A percentile compares a stretch with the other conserved stretches of the same genome.
phyloP scores from a whole-genome alignment of 2,888 invertebrate genomes.

The Drosophila longiperda region DNA sequence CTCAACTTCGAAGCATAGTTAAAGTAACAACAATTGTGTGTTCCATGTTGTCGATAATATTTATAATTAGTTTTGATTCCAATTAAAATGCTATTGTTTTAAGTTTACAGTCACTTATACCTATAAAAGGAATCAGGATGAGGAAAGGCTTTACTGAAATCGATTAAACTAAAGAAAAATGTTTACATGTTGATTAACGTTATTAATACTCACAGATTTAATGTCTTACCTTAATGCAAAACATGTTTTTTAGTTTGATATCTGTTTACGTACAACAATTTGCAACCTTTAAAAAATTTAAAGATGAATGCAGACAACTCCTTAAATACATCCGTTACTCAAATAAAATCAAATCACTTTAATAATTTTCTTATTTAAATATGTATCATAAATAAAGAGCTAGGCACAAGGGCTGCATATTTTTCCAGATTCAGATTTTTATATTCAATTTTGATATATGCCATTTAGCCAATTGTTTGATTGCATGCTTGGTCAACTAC shows the following conservation, averaged over 20 bases:
- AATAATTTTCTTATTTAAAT: background rate
- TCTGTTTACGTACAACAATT: background rate
- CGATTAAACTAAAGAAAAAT: background rate
- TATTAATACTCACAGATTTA: background rate
- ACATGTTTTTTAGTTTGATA: background rate
- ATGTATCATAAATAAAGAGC: background rate
- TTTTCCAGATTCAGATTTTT: background rate
- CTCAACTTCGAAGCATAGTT: conserved; percentile 7
- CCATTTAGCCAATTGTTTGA: background rate
- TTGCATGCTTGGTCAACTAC: conserved; percentile 19
- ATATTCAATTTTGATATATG: background rate
- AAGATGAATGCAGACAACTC: background rate
- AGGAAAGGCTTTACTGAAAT: background rate
- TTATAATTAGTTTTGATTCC: conserved; percentile 11
- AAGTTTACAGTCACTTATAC: background rate
- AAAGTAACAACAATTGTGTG: background rate
- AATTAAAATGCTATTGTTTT: conserved; percentile 5
- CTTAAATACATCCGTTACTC: background rate
- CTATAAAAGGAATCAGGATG: background rate
- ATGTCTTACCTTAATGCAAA: background rate
- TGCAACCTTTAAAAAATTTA: background rate
- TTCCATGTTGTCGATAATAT: background rate
- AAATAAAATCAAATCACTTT: background rate
- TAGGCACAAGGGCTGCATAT: background rate
- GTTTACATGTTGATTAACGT: background rate